phyloP scores from a whole-genome alignment of 2,888 invertebrate genomes.

The Caenorhabditis imperialis region DNA sequence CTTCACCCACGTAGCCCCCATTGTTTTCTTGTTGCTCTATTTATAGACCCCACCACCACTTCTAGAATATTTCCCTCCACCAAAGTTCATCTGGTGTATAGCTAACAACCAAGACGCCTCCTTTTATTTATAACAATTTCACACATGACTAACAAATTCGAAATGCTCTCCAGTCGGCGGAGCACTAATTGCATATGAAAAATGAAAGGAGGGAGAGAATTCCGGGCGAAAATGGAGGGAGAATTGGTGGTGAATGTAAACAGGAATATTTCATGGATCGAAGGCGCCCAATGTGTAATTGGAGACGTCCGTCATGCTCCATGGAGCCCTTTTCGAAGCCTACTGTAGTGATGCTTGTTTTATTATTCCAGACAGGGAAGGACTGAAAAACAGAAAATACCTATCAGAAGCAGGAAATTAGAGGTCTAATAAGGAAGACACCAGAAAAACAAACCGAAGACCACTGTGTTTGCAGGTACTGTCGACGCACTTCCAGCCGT shows the following conservation, averaged over 20 bases:
- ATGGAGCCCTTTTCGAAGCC: slow-evolving; percentile 6
- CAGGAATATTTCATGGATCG: slow-evolving; percentile 48
- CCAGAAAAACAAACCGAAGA: neutral
- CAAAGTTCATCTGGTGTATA: slow-evolving; percentile 1
- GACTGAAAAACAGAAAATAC: too few species aligned
- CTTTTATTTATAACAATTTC: slow-evolving; percentile 8
- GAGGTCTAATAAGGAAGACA: too few species aligned
- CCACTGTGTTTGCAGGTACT: slow-evolving; percentile 67
- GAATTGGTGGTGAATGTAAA: slow-evolving; percentile 30
- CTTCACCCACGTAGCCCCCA: slow-evolving; percentile 36
- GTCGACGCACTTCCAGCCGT: slow-evolving; percentile 74
- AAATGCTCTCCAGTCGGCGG: neutral
- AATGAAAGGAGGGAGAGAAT: slow-evolving; percentile 20
- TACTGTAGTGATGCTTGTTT: too few species aligned
- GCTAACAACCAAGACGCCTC: too few species aligned
- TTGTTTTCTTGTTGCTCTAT: slow-evolving; percentile 23
- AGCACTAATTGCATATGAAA: slow-evolving; percentile 45
- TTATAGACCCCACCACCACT: slow-evolving; percentile 5
- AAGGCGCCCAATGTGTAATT: slow-evolving; percentile 44
- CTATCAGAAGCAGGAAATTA: too few species aligned
- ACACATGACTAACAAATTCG: slow-evolving; percentile 23
- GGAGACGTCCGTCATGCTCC: slow-evolving; percentile 41
- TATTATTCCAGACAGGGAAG: neutral
- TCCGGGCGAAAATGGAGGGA: slow-evolving; percentile 6
- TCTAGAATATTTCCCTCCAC: neutral